Conservation (phyloP, 2,888 invertebrate genomes). For the Heterodera filipjevi region DNA sequence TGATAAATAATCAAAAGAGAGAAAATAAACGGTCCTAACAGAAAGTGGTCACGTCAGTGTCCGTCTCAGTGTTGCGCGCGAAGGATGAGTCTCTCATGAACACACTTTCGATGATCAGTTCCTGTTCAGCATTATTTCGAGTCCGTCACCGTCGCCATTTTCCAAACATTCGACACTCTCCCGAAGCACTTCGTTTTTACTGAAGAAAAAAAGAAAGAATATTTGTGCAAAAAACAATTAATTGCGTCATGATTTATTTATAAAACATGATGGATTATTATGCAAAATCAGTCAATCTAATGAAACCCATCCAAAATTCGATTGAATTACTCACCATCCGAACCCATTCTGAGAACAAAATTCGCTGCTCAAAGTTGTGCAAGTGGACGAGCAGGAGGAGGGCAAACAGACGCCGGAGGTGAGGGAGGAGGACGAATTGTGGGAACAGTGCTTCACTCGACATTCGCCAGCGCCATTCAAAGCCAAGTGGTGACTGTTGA, state of each 20-base stretch:
- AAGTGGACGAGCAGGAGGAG: slow-evolving; percentile 26
- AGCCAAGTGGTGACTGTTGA: slow-evolving; percentile 6
- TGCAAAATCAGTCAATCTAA: too few relatives aligned
- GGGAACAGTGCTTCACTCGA: slow-evolving; percentile 26
- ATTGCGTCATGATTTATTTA: too few relatives aligned
- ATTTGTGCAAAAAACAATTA: too few relatives aligned
- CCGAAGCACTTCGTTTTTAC: slow-evolving; percentile 21
- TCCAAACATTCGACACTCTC: slow-evolving; percentile 20
- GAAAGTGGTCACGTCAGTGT: neutral
- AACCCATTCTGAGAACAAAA: slow-evolving; percentile 10
- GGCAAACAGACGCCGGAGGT: slow-evolving; percentile 22
- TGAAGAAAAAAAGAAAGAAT: neutral
- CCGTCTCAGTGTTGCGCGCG: neutral
- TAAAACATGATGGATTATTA: too few relatives aligned
- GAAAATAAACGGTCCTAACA: slow-evolving; percentile 13
- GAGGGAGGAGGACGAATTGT: slow-evolving; percentile 25
- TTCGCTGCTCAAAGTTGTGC: slow-evolving; percentile 22
- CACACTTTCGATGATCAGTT: neutral
- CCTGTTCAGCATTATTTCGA: slow-evolving; percentile 19
- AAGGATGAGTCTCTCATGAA: neutral
- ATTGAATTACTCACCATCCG: slow-evolving; percentile 10
- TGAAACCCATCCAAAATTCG: too few relatives aligned
- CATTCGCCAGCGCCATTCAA: slow-evolving; percentile 22
- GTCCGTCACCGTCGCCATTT: slow-evolving; percentile 1
- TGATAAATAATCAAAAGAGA: slow-evolving; percentile 14